Base-by-base conservation (phyloP, 1,140 invertebrate genomes). In the Eupristina koningsbergeri region DNA sequence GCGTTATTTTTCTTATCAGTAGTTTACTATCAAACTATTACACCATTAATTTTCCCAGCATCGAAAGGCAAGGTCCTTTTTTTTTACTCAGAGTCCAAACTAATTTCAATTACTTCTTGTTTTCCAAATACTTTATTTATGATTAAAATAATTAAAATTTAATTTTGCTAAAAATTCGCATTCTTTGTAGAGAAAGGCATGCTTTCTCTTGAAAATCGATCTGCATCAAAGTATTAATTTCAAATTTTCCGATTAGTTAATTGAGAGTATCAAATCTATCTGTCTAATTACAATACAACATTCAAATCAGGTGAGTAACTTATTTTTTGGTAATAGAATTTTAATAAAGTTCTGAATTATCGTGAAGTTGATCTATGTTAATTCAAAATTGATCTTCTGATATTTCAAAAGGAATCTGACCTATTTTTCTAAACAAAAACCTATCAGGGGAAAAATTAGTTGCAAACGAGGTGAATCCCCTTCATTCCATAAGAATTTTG, bases 1-100 rank as follows among this genome's bases (percentile, higher is more conserved):
- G 73, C 73, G 73, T 34, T 3, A 53, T 17, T 29, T 53, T 75
- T 53, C 45, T 75, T 75, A 75, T 75, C 73, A 75, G 47, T 22
- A 53, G n/a, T 22, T 50, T 15, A 47, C 15, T 75, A 53, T 75
- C 45, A 75, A 75, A 75, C 45, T 53, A 47, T 75, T 29, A 13
- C 47, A 47, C n/a, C 41, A 75, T 50, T 75, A 73, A 45, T 45
- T 17, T 13, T n/a, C 41, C 19, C 36, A 29, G 36, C 11, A 41
- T 45, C 19, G 39, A 45, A 73, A 26, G 69, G 45, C 39, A 73
- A 45, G 29, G 63, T 22, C 26, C 53, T 58, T 67, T 34, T 15
- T 31, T 67, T 67, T 34, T 7, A 67, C 36, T 7, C 64, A 39
- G 17, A 36, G 6, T 67, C 22, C 36, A 19, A 6, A 13, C 34